Evolutionary conservation across 1,140 invertebrate genomes (phyloP).

Genomic region (Brachionus asplanchnoidis): DNA sequence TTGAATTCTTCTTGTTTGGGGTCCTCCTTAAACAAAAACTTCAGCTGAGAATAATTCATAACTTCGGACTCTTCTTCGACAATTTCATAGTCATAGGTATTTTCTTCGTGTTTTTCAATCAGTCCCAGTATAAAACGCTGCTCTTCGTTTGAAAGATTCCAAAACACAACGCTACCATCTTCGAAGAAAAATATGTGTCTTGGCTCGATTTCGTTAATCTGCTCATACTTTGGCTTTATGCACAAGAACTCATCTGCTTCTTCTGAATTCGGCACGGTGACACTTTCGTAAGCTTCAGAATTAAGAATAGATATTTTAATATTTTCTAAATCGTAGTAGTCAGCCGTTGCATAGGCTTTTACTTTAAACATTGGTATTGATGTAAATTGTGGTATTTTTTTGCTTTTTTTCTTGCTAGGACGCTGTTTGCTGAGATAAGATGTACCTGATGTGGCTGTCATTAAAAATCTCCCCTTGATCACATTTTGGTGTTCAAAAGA

Average conservation of each 20-base stretch:
- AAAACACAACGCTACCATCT: constrained; percentile 82
- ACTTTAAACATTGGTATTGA: constrained; percentile 21
- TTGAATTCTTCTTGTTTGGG: constrained; percentile 48
- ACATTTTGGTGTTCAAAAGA: background rate
- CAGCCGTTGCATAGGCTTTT: constrained; percentile 25
- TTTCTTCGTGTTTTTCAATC: constrained; percentile 38
- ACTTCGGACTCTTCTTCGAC: constrained; percentile 49
- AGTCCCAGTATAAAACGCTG: background rate
- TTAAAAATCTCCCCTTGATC: background rate
- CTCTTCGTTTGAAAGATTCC: constrained; percentile 84
- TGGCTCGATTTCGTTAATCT: background rate
- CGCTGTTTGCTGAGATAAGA: constrained; percentile 2
- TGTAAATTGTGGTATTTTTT: background rate
- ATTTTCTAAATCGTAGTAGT: constrained; percentile 35
- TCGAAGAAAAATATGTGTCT: constrained; percentile 53
- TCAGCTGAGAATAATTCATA: constrained; percentile 30
- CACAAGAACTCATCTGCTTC: background rate
- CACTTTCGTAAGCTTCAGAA: background rate
- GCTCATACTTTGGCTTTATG: constrained; percentile 1
- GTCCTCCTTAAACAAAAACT: constrained; percentile 46
- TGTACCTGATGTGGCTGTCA: background rate
- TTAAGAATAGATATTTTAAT: background rate
- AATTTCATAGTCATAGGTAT: constrained; percentile 25
- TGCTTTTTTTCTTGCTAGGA: constrained; percentile 7
- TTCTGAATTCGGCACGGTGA: background rate